Conservation (phyloP, 2,113 vertebrate genomes). For the Cisticola juncidis region DNA sequence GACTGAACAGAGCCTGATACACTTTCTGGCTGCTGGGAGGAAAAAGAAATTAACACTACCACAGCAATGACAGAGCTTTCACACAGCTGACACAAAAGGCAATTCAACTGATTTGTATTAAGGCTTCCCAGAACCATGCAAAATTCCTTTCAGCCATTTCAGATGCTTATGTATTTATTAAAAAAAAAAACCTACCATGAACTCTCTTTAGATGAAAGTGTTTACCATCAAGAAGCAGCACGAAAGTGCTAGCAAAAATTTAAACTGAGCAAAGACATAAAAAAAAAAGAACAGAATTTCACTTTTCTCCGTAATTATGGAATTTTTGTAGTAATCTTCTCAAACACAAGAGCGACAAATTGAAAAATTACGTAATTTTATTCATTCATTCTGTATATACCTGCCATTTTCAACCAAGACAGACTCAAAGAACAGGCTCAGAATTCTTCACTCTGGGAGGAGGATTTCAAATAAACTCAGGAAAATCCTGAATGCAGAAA, state of each 20-base stretch:
- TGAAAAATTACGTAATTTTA: not conserved
- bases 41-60: conserved; percentile 49
- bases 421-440: not conserved
- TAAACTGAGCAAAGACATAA: not conserved
- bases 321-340: not conserved
- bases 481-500: not conserved
- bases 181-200: not conserved
- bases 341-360: not conserved
- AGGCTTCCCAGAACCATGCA: not conserved
- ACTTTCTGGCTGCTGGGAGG: conserved; percentile 81
- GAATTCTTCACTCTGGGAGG: not conserved
- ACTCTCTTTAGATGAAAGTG: not conserved
- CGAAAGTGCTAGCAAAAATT: not conserved
- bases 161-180: not conserved
- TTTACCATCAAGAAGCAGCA: not conserved
- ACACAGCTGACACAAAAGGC: not conserved
- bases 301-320: not conserved
- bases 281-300: not conserved
- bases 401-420: not conserved
- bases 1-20: conserved; percentile 87
- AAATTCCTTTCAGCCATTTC: not conserved
- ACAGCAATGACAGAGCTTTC: conserved; percentile 9
- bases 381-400: not conserved
- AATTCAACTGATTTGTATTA: not conserved
- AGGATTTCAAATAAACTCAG: not conserved